These are phyloP conservation scores for Amblyopsis hoosieri DNA, from an alignment of 2,797 vertebrate species.

Conservation along the genomic window DNA sequence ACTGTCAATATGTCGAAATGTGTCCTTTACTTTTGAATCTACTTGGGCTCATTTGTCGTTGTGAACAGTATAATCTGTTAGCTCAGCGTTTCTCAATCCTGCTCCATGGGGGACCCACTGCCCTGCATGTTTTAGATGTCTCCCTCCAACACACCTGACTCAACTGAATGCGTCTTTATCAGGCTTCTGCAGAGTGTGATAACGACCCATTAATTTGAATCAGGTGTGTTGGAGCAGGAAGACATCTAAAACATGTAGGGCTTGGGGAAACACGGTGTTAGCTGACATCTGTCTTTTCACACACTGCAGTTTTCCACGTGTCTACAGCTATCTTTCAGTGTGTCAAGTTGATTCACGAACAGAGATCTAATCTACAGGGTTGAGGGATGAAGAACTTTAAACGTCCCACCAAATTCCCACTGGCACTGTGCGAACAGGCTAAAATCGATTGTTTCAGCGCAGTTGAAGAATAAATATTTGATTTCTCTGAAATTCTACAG, in stretches of 20 bases:
- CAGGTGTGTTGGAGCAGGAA: too few species aligned
- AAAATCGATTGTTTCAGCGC: constrained; percentile 60
- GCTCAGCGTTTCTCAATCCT: constrained; percentile 2
- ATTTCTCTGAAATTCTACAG: too few species aligned
- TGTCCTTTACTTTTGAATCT: background rate
- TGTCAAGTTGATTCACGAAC: constrained; percentile 39
- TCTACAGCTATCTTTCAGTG: constrained; percentile 25
- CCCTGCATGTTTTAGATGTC: too few species aligned
- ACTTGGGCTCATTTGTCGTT: constrained; percentile 9
- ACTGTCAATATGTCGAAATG: constrained; percentile 15
- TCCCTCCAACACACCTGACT: too few species aligned
- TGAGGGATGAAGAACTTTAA: constrained; percentile 20
- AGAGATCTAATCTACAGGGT: constrained; percentile 15
- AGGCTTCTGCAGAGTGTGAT: too few species aligned
- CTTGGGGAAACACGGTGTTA: too few species aligned
- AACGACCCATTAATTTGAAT: too few species aligned
- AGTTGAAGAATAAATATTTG: constrained; percentile 37
- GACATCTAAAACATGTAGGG: too few species aligned
- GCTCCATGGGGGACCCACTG: too few species aligned
- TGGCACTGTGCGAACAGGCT: constrained; percentile 38
- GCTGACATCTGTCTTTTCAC: too few species aligned
- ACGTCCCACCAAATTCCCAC: constrained; percentile 31
- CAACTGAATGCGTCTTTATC: too few species aligned
- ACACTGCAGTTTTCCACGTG: constrained; percentile 22
- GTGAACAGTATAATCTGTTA: constrained; percentile 19